Percentiles rank a stretch among this genome's conserved stretches.
Evolutionary conservation across 2,797 vertebrate genomes (phyloP).

Genomic region (Gallinago solitaria): DNA sequence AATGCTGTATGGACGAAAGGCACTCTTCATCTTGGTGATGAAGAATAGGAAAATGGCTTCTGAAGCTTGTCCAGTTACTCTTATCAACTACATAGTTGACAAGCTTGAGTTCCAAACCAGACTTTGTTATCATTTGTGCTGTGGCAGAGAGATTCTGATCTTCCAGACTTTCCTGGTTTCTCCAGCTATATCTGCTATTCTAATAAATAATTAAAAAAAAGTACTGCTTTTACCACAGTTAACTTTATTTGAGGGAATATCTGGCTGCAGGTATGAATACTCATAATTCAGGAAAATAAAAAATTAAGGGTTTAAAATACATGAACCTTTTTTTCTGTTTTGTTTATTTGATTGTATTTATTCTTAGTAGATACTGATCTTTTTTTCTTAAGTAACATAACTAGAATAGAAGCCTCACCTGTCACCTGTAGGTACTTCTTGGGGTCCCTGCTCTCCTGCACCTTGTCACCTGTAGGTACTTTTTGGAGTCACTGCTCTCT

Average conservation of each 20-base stretch:
- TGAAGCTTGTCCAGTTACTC: neutral
- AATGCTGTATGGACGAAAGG: neutral
- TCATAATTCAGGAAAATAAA: neutral
- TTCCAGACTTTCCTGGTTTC: neutral
- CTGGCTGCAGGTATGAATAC: neutral
- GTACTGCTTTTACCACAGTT: neutral
- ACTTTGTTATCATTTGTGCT: neutral
- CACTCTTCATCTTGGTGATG: neutral
- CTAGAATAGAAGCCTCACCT: too few species aligned
- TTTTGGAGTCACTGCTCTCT: too few species aligned
- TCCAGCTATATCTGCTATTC: neutral
- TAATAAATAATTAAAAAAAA: neutral
- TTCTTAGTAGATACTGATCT: neutral
- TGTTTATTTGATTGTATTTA: neutral
- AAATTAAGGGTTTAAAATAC: neutral
- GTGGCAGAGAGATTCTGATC: neutral
- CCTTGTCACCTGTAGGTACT: too few species aligned
- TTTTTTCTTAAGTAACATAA: neutral
- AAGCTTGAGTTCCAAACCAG: neutral
- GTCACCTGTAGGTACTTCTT: too few species aligned
- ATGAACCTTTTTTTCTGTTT: neutral
- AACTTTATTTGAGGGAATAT: neutral
- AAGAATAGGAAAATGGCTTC: neutral
- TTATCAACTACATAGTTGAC: neutral
- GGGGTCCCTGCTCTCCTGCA: too few species aligned